Evolutionary conservation across 1,140 invertebrate species (phyloP), one percentile per base, ranked within the genome.

Genomic region (Ceratitis capitata): DNA sequence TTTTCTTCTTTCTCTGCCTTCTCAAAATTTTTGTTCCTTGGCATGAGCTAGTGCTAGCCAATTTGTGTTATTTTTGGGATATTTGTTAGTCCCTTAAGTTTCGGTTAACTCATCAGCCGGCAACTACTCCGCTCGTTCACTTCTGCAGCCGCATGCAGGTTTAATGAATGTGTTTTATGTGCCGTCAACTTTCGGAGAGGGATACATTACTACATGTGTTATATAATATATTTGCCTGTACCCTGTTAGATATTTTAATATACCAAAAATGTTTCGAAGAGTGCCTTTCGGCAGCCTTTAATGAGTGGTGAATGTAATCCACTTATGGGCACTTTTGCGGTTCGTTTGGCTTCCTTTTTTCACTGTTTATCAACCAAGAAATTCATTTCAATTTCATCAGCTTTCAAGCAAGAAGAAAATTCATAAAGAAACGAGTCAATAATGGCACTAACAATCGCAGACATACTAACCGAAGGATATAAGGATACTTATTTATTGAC

Each of bases 231-330:
- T 69, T 19, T 69, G 29, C 9, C 32, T 56, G n/a, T 56, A 56
- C n/a, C 53, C 53, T 56, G 53, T 16, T n/a, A 19, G 32, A 10
- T 14, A 32, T 61, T 10, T 61, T 61, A 61, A 64, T 29, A 64
- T 64, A 35, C 35, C 19, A 45, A 78, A 78, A 78, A 19, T 26
- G 9, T n/a, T n/a, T n/a, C n/a, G 19, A 26, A 23, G n/a, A 10
- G 7, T 78, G 69, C 69, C 69, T 45, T n/a, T 78, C 32, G 39
- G 39, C 32, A 9, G n/a, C 45, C 69, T 78, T 78, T 78, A 78
- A 78, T 78, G 69, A 78, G 69, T 45, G 69, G 69, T 78, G 69
- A 78, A 78, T 78, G 69, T 78, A 78, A 78, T 78, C 69, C 69
- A 78, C 69, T 78, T 78, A 78, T 78, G 69, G 69, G 69, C 42